Percentiles rank a stretch among this genome's conserved stretches.
phyloP scores from a whole-genome alignment of 2,113 vertebrate species.

The Laterallus jamaicensis region DNA sequence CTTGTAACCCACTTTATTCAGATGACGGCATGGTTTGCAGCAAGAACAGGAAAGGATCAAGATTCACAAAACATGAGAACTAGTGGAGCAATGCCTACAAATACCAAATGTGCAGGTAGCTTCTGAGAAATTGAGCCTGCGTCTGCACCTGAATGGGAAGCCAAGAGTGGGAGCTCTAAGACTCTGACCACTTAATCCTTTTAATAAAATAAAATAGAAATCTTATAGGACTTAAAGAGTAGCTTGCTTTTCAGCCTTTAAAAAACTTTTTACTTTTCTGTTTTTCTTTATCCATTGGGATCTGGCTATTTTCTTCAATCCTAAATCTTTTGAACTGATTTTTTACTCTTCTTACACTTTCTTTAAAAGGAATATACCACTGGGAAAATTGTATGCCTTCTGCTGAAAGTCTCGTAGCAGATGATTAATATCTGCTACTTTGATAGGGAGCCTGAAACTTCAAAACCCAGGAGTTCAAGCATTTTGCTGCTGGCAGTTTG shows the following conservation, averaged over 20 bases:
- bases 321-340: constrained; percentile 1
- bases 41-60: not conserved
- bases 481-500: constrained; percentile 53
- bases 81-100: not conserved
- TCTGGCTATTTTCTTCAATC: constrained; percentile 10
- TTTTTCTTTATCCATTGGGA: constrained; percentile 16
- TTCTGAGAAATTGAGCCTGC: not conserved
- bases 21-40: not conserved
- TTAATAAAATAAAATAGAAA: constrained; percentile 2
- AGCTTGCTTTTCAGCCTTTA: not conserved
- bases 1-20: not conserved
- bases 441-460: constrained; percentile 53
- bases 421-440: constrained; percentile 53
- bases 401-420: not conserved
- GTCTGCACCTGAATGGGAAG: not conserved
- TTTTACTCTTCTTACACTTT: constrained; percentile 8
- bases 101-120: not conserved
- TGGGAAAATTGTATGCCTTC: constrained; percentile 46
- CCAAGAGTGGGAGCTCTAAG: not conserved
- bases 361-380: constrained; percentile 17
- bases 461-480: constrained; percentile 38
- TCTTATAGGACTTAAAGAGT: not conserved
- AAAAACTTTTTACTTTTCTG: not conserved
- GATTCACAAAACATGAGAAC: not conserved
- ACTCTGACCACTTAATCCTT: not conserved